Percentiles rank a stretch among this genome's conserved stretches.
Evolutionary conservation across 2,113 vertebrate species (phyloP).

Genomic region (Phrynosoma platyrhinos): DNA sequence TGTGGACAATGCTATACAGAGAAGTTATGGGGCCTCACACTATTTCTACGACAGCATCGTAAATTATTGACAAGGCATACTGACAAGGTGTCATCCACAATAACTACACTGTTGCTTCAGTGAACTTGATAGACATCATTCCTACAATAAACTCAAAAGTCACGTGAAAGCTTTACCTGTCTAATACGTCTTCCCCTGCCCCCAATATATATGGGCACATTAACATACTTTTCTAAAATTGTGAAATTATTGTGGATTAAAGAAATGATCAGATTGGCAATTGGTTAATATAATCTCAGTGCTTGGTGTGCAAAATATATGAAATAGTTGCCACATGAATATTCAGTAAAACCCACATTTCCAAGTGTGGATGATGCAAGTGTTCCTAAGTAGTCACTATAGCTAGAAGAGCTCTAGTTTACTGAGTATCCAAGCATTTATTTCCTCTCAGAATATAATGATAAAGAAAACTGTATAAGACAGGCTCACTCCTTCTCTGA

Average conservation of each 20-base stretch:
- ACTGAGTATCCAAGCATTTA: background rate
- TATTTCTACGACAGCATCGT: too few relatives aligned
- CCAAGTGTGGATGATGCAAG: background rate
- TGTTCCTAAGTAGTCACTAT: background rate
- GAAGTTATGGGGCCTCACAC: too few relatives aligned
- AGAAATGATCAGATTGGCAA: background rate
- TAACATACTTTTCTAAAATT: too few relatives aligned
- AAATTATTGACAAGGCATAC: too few relatives aligned
- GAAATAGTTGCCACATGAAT: background rate
- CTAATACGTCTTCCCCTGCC: background rate
- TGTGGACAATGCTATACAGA: too few relatives aligned
- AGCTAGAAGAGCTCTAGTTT: background rate
- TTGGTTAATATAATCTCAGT: background rate
- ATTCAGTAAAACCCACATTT: background rate
- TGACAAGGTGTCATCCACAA: too few relatives aligned
- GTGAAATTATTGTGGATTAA: background rate
- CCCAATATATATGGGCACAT: too few relatives aligned
- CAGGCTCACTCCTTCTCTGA: background rate
- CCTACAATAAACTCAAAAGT: background rate
- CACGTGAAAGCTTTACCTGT: background rate
- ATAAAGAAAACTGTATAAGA: background rate
- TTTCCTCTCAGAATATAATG: background rate
- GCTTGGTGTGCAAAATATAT: background rate
- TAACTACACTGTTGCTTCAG: too few relatives aligned
- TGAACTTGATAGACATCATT: background rate